These are phyloP conservation scores for Plecturocebus donacophilus DNA, from an alignment of 2,113 vertebrate genomes.

Conservation along the genomic window DNA sequence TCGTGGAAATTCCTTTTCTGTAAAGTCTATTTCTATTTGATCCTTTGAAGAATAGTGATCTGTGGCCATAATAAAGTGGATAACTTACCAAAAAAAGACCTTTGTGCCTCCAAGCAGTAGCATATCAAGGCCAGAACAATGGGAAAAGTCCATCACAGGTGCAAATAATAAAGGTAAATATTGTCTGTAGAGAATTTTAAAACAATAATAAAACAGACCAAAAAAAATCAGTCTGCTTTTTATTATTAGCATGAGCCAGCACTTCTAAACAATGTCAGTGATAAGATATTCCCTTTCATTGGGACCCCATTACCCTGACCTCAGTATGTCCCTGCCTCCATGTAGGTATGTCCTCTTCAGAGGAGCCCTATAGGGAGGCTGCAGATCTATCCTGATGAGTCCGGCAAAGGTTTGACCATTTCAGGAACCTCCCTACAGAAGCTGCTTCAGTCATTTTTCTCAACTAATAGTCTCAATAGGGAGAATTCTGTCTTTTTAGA, in stretches of 20 bases:
- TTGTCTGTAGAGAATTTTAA: conserved; percentile 37
- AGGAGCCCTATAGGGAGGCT: neutral
- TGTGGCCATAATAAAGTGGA: neutral
- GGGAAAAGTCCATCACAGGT: neutral
- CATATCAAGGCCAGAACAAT: neutral
- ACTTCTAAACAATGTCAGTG: neutral
- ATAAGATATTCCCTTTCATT: neutral
- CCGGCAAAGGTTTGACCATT: neutral
- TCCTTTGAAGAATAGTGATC: conserved; percentile 19
- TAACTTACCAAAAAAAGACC: neutral
- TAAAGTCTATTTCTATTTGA: conserved; percentile 40
- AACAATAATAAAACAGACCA: neutral
- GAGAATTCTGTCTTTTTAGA: neutral
- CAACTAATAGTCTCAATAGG: neutral
- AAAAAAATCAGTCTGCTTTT: neutral
- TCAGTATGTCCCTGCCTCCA: neutral
- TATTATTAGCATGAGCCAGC: neutral
- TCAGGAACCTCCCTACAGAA: neutral
- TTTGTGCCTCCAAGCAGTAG: neutral
- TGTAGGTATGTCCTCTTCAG: neutral
- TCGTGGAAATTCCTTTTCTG: conserved; percentile 9
- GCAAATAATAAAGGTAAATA: neutral
- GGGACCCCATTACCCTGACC: neutral
- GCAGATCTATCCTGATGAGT: neutral
- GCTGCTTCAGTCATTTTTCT: neutral